Evolutionary conservation across 2,888 invertebrate genomes (phyloP), one percentile per base, ranked within the genome.

Genomic region (Sipha maydis): DNA sequence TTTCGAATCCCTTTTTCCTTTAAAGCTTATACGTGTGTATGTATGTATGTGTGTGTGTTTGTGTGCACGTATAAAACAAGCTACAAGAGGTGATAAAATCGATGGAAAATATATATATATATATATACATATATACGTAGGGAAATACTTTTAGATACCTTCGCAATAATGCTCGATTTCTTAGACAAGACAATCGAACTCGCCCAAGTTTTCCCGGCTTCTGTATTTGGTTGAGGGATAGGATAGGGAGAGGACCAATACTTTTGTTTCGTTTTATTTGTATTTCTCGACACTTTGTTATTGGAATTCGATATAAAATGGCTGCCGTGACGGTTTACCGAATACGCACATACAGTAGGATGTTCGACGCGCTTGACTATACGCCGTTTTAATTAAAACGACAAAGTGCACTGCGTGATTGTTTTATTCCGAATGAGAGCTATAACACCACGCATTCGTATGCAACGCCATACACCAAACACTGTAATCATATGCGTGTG

Each of bases 161-260:
- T 17, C 77, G n/a, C 56, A 56, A 48, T 48, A 48, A 75, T 56
- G 73, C 73, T 83, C 73, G 34, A 83, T 83, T 73, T 83, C 83
- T 75, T 54, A 56, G 83, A 73, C 83, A 75, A 83, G 73, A 83
- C 83, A 83, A 83, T 83, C 73, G 83, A 83, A 83, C 73, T 83
- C 56, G 73, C 19, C 56, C 31, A 83, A 83, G 56, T 83, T 83
- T 83, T 56, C 73, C 56, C 34, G 56, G 54, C 71, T 56, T 38
- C 73, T 56, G 71, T 48, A 14, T 48, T 56, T 11, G 14, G 48
- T 14, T 48, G 0, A 11, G 14, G 1, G 48, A 2, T 14, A 2
- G 14, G 48, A 14, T 11, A 11, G 48, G 48, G 48, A 14, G 14
- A 25, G 56, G 48, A 25, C 48, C 83, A 31, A 83, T 73, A 73